These are phyloP conservation scores for Tympanuchus pallidicinctus DNA, from an alignment of 2,113 vertebrate genomes.

Conservation along the genomic window DNA sequence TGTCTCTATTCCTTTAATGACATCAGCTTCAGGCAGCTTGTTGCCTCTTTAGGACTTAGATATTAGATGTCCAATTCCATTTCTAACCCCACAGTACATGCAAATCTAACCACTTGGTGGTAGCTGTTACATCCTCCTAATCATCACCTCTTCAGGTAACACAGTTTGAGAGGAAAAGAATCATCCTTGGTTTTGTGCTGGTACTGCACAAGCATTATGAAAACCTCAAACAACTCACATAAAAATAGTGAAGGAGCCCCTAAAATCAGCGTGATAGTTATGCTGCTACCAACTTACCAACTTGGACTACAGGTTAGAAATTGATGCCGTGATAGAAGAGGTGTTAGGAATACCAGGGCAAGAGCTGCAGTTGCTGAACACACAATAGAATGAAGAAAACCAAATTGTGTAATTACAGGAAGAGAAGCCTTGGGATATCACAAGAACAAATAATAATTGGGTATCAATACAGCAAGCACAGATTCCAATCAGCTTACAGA, in stretches of 20 bases:
- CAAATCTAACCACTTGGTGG: neutral
- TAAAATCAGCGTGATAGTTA: neutral
- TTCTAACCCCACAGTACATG: neutral
- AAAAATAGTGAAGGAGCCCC: neutral
- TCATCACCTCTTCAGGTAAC: neutral
- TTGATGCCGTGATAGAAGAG: neutral
- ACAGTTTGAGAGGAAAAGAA: neutral
- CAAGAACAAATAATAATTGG: neutral
- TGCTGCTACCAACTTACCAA: neutral
- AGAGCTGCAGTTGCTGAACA: neutral
- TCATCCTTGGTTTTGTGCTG: neutral
- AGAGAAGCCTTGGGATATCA: conserved; percentile 15
- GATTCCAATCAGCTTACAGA: conserved; percentile 21
- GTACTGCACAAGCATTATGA: neutral
- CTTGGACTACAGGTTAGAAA: neutral
- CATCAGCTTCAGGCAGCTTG: neutral
- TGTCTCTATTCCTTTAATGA: neutral
- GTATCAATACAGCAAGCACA: neutral
- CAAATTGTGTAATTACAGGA: neutral
- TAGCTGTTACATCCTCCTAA: neutral
- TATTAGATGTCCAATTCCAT: neutral
- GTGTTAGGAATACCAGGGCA: neutral
- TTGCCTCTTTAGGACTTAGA: neutral
- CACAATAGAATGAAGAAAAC: neutral
- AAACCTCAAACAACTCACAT: neutral